phyloP scores from a whole-genome alignment of 2,797 vertebrate species.

The Diplodus puntazzo region DNA sequence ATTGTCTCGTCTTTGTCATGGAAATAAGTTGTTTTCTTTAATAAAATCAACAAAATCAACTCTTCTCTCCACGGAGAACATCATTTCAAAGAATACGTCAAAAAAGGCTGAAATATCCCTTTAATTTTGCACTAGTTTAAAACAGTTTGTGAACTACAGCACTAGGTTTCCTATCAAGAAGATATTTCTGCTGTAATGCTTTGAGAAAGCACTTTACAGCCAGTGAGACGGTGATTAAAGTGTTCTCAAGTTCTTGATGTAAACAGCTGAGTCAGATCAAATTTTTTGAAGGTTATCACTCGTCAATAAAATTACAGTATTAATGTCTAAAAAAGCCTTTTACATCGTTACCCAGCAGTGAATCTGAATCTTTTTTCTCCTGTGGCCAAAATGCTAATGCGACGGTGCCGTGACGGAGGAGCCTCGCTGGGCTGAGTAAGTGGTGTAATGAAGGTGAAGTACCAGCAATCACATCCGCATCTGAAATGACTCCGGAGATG shows the following conservation, averaged over 20 bases:
- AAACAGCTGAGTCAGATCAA: neutral
- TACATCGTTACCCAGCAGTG: neutral
- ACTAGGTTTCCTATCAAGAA: neutral
- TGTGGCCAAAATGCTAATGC: neutral
- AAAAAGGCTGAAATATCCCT: neutral
- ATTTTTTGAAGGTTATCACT: neutral
- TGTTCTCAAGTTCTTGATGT: neutral
- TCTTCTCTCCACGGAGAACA: too few species aligned
- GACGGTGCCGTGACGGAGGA: neutral
- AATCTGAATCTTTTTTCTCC: neutral
- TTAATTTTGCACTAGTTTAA: neutral
- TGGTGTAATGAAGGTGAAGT: neutral
- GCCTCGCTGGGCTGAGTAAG: constrained; percentile 1
- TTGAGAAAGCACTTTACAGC: neutral
- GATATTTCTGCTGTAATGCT: neutral
- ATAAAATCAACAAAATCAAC: too few species aligned
- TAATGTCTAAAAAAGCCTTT: neutral
- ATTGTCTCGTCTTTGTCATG: too few species aligned
- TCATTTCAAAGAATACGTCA: too few species aligned
- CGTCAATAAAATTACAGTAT: neutral
- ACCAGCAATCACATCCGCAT: neutral
- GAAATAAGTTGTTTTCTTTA: too few species aligned
- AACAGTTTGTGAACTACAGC: too few species aligned
- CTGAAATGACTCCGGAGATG: constrained; percentile 11
- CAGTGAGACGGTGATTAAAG: neutral